Evolutionary conservation across 2,888 invertebrate genomes (phyloP).

Genomic region (Apodemia mormo): DNA sequence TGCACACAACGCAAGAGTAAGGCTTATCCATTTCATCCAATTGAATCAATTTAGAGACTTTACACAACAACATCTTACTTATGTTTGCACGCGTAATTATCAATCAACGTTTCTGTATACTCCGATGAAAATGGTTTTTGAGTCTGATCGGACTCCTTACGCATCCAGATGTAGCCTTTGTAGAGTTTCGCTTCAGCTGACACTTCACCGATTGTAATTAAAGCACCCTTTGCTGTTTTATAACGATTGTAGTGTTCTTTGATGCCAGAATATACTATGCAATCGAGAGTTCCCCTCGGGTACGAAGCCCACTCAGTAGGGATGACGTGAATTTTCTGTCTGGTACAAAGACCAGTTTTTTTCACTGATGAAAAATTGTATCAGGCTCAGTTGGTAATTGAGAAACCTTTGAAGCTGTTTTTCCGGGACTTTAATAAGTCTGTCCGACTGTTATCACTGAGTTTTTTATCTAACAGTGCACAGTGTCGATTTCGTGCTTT

Average conservation of each 20-base stretch:
- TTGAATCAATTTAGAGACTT: not conserved
- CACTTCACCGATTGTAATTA: not conserved
- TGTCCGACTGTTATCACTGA: slow-evolving; percentile 9
- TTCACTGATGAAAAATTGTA: not conserved
- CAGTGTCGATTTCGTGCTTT: not conserved
- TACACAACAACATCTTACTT: not conserved
- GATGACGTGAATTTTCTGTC: not conserved
- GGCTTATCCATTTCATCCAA: not conserved
- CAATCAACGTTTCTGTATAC: not conserved
- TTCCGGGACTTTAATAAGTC: not conserved
- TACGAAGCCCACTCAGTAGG: not conserved
- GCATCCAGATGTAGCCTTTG: slow-evolving; percentile 5
- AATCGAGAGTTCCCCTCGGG: not conserved
- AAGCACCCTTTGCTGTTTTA: slow-evolving; percentile 2
- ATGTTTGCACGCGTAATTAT: slow-evolving; percentile 13
- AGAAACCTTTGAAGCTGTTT: not conserved
- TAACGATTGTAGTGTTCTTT: slow-evolving; percentile 13
- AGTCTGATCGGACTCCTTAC: not conserved
- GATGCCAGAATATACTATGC: not conserved
- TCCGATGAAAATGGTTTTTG: not conserved
- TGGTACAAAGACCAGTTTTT: not conserved
- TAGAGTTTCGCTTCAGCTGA: not conserved
- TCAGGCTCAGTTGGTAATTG: not conserved
- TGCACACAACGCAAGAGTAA: slow-evolving; percentile 2
- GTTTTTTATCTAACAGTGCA: not conserved